These are phyloP conservation scores for Suillia variegata DNA, from an alignment of 2,888 invertebrate species.

Conservation along the genomic window DNA sequence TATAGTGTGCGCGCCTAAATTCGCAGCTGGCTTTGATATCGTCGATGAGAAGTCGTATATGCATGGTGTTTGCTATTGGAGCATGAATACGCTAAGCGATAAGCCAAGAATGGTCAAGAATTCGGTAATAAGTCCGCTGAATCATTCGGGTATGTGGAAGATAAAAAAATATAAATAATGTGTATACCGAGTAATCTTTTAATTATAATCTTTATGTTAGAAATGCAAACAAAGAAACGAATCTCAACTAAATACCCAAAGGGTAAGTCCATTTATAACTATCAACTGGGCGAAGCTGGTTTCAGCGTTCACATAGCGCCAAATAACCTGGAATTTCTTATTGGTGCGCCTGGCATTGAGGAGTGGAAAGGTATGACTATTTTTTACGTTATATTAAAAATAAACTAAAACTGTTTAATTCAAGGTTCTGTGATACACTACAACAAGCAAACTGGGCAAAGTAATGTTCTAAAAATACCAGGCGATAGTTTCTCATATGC, in stretches of 20 bases:
- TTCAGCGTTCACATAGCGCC: conserved; percentile 38
- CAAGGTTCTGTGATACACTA: not conserved
- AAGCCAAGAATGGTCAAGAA: conserved; percentile 29
- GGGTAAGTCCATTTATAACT: conserved; percentile 24
- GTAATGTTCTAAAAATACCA: not conserved
- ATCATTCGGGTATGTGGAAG: too few species aligned
- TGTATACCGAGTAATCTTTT: too few species aligned
- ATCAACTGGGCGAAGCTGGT: conserved; percentile 36
- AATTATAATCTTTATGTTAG: too few species aligned
- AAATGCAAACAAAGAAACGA: too few species aligned
- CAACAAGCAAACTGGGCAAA: not conserved
- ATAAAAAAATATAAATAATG: too few species aligned
- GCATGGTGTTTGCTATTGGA: conserved; percentile 48
- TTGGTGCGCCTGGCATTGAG: conserved; percentile 37
- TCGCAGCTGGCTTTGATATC: conserved; percentile 13
- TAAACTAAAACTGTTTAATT: too few species aligned
- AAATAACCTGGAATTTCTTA: conserved; percentile 36
- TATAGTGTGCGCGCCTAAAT: conserved; percentile 45
- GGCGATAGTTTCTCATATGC: conserved; percentile 31
- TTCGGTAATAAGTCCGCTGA: not conserved
- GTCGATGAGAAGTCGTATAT: conserved; percentile 28
- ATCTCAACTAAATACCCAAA: not conserved
- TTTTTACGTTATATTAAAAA: too few species aligned
- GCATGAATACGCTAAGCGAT: conserved; percentile 33
- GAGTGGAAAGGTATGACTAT: conserved; percentile 34